Percentiles rank a stretch among this genome's conserved stretches.
These are phyloP conservation scores for Hippocampus mohnikei DNA, from an alignment of 2,113 vertebrate genomes.

Conservation along the genomic window DNA sequence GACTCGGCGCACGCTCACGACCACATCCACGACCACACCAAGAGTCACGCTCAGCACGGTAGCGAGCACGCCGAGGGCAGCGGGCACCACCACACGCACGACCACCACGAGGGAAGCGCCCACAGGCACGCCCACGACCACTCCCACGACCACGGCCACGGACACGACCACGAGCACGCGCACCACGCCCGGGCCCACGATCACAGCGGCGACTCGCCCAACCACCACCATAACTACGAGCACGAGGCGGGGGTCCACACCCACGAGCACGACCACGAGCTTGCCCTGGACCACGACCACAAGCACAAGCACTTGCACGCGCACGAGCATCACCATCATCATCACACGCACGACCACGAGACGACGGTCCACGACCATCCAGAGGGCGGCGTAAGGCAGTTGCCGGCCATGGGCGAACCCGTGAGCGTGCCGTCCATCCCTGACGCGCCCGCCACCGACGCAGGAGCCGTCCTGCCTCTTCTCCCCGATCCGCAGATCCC, in stretches of 20 bases:
- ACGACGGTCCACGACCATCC: slow-evolving; percentile 5
- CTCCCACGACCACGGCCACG: slow-evolving; percentile 55
- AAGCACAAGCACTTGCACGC: slow-evolving; percentile 66
- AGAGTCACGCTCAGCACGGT: slow-evolving; percentile 48
- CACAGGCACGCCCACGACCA: slow-evolving; percentile 56
- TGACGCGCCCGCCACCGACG: slow-evolving; percentile 12
- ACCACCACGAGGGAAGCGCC: slow-evolving; percentile 29
- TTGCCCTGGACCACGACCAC: slow-evolving; percentile 70
- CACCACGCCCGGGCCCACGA: slow-evolving; percentile 66
- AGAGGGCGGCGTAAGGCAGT: slow-evolving; percentile 38
- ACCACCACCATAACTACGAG: slow-evolving; percentile 63
- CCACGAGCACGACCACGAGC: slow-evolving; percentile 70
- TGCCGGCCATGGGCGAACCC: slow-evolving; percentile 49
- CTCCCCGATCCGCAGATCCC: slow-evolving; percentile 59
- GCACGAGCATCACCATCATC: slow-evolving; percentile 74
- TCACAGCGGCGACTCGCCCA: slow-evolving; percentile 43
- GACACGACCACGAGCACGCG: slow-evolving; percentile 60
- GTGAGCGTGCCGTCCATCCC: slow-evolving; percentile 45
- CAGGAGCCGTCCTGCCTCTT: slow-evolving; percentile 38
- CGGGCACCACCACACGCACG: slow-evolving; percentile 66
- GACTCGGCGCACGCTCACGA: slow-evolving; percentile 30
- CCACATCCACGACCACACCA: slow-evolving; percentile 54
- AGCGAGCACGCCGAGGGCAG: slow-evolving; percentile 15
- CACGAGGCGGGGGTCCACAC: slow-evolving; percentile 46
- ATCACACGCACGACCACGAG: slow-evolving; percentile 51